Base-by-base conservation (phyloP, 2,113 vertebrate species). In the Chauna torquata region DNA sequence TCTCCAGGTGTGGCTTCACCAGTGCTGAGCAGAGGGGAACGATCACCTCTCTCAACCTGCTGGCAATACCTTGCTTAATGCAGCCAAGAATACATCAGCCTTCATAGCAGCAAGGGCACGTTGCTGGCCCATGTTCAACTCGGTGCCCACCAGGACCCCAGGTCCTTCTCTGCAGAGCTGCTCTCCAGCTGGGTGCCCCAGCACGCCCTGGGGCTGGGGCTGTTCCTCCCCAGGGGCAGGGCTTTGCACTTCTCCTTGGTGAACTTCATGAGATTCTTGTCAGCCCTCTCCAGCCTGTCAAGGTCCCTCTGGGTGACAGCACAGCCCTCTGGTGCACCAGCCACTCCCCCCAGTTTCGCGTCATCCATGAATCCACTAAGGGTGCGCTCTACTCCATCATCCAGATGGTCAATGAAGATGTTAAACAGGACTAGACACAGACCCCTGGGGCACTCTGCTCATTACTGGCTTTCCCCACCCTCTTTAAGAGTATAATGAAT, bases 121-220 rank as follows among this genome's bases (percentile, higher is more conserved):
- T 34, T 38, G 28, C 16, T 54, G 38, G 8, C 54, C 61, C 9
- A 6, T 3, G 4, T 65, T 49, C 66, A 80, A 40, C 28, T 8
- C 47, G 11, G 18, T 20, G 62, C 8, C 19, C 24, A 7, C 52
- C 45, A 68, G 13, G 6, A 68, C 22, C 8, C 16, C 10, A 72
- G 12, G 7, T 23, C 27, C 28, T 55, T 52, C 24, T 34, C 27
- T 45, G 17, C 20, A 16, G 30, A 57, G 42, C 28, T 30, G 16
- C 25, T 32, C 44, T 45, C 62, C 62, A 75, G 25, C 52, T 38
- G 6, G 4, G 32, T 45, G 69, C 22, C 5, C 54, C 38, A 47
- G 2, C 28, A 20, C 1, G 2, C 54, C 28, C 10, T n/a, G 16
- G 24, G 10, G n/a, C 24, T 69, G 15, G 10, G 15, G 23, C 3